Evolutionary conservation across 35 echinoderm and acorn worm genomes (phyloP).

Genomic region (Apostichopus californicus): DNA sequence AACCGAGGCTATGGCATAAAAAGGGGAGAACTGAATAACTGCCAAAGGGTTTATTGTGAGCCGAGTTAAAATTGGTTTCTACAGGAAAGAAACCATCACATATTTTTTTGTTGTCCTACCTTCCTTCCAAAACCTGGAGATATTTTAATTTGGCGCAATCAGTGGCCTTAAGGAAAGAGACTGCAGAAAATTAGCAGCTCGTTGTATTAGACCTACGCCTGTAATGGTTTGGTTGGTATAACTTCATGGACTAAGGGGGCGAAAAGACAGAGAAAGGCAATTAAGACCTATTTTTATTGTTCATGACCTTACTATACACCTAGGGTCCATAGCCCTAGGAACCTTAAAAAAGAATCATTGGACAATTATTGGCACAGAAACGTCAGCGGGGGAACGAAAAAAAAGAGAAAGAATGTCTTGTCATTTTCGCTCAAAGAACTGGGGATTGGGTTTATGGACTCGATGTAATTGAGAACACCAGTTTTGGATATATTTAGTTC

Average conservation of each 20-base stretch:
- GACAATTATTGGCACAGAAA: constrained; percentile 39
- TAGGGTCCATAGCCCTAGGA: constrained; percentile 1
- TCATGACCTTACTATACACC: constrained; percentile 33
- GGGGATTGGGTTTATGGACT: background rate
- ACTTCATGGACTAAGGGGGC: constrained; percentile 3
- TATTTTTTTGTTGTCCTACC: background rate
- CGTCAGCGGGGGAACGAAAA: background rate
- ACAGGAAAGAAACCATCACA: constrained; percentile 48
- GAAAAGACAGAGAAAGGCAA: constrained; percentile 25
- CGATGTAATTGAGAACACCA: too few relatives aligned
- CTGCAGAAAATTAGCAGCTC: constrained; percentile 51
- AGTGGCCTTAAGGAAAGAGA: constrained; percentile 38
- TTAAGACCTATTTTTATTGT: constrained; percentile 53
- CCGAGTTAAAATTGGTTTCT: constrained; percentile 38
- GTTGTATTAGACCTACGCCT: constrained; percentile 15
- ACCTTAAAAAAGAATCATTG: background rate
- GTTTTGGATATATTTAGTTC: too few relatives aligned
- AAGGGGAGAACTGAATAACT: background rate
- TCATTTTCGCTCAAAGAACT: constrained; percentile 1
- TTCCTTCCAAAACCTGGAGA: constrained; percentile 6
- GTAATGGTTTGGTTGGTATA: constrained; percentile 20
- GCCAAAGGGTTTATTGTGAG: constrained; percentile 31
- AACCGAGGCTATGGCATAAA: background rate
- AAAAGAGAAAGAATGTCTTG: background rate
- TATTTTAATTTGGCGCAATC: constrained; percentile 51